phyloP scores from a whole-genome alignment of 2,888 invertebrate genomes.

The Nomada hirtipes region DNA sequence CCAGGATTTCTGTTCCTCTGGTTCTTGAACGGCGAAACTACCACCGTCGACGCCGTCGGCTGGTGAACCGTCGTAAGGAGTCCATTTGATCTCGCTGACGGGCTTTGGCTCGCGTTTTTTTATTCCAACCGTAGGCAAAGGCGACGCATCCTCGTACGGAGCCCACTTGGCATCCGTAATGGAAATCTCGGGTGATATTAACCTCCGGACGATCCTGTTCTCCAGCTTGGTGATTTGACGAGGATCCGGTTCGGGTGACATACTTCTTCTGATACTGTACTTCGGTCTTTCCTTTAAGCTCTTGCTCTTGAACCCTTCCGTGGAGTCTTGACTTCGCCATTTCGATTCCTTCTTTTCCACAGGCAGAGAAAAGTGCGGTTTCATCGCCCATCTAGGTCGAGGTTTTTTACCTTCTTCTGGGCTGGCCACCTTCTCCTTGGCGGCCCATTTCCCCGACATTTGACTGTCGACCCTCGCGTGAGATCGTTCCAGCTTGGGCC shows the following conservation, averaged over 20 bases:
- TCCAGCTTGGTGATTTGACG: conserved; percentile 76
- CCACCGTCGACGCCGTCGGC: conserved; percentile 37
- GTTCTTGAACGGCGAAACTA: conserved; percentile 67
- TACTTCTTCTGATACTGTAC: conserved; percentile 80
- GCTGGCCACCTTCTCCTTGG: conserved; percentile 72
- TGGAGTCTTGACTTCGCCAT: conserved; percentile 73
- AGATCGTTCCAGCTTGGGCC: conserved; percentile 66
- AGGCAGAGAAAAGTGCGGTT: conserved; percentile 81
- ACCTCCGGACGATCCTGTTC: conserved; percentile 77
- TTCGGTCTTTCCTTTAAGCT: conserved; percentile 81
- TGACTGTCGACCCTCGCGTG: conserved; percentile 62
- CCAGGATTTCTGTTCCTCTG: conserved; percentile 70
- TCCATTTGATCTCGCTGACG: conserved; percentile 81
- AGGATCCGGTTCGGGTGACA: conserved; percentile 82
- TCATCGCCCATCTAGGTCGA: conserved; percentile 80
- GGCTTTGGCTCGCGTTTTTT: conserved; percentile 80
- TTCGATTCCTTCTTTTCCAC: conserved; percentile 77
- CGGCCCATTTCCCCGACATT: conserved; percentile 73
- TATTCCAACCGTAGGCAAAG: conserved; percentile 80
- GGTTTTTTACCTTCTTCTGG: conserved; percentile 73
- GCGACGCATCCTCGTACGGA: conserved; percentile 81
- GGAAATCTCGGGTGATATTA: conserved; percentile 81
- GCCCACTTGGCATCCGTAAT: conserved; percentile 80
- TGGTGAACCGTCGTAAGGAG: conserved; percentile 78
- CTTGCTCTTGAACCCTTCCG: conserved; percentile 77